phyloP scores from a whole-genome alignment of 2,113 vertebrate genomes.

The Zapus hudsonius region DNA sequence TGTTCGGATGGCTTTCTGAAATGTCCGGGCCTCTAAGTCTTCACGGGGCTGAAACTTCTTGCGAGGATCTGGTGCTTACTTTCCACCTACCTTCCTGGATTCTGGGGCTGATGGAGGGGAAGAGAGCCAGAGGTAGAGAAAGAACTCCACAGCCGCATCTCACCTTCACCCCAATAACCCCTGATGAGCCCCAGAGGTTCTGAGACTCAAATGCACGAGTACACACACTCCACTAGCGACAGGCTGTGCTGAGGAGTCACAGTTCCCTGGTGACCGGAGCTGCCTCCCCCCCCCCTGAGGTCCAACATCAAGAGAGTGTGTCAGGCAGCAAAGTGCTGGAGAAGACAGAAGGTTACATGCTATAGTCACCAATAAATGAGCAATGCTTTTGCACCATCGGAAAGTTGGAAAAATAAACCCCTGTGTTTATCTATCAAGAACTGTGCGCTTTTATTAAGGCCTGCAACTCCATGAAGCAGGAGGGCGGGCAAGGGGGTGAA shows the following conservation, averaged over 20 bases:
- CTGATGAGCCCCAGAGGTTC: neutral
- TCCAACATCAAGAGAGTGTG: neutral
- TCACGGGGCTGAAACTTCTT: slow-evolving; percentile 9
- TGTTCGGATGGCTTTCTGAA: slow-evolving; percentile 48
- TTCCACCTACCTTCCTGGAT: neutral
- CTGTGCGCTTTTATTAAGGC: neutral
- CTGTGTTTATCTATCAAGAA: too few relatives aligned
- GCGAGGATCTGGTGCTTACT: neutral
- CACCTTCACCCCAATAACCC: neutral
- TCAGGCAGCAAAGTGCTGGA: neutral
- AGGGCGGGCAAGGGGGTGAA: accelerated
- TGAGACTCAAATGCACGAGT: neutral
- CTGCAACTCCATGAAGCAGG: neutral
- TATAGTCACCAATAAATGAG: neutral
- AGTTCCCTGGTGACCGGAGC: neutral
- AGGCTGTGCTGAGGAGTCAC: neutral
- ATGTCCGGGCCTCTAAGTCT: neutral
- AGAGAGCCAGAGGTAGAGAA: neutral
- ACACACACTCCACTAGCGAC: neutral
- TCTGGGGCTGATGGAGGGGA: neutral
- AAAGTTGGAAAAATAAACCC: neutral
- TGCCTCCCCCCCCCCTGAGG: too few relatives aligned
- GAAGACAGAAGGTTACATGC: neutral
- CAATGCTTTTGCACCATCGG: neutral
- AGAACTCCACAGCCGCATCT: neutral